Base-by-base conservation (phyloP, 2,113 vertebrate species). In the Cnemophilus loriae region DNA sequence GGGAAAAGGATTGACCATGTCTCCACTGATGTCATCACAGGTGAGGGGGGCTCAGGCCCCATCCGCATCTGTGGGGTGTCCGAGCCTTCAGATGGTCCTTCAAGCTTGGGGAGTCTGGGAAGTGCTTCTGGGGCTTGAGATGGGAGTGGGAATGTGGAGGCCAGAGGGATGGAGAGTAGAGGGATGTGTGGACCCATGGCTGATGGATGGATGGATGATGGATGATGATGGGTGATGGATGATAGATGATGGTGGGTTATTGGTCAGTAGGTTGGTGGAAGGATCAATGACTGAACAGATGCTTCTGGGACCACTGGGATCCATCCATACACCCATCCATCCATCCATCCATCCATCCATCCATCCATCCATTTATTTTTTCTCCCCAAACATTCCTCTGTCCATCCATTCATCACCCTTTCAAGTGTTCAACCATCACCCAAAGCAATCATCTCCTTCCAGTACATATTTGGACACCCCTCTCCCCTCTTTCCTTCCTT, bases 61-160 rank as follows among this genome's bases (percentile, higher is more conserved):
- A 44, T 53, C 32, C 0, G 2, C 37, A 53, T 19, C 15, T 7
- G 3, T 53, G 32, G 32, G 18, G 24, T 15, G 2, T 23, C 5
- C 0, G 3, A 53, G 39, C 26, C 15, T 41, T 46, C 16, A 24
- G 7, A 6, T 44, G 26, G 16, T 37, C 26, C 20, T 80, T 79
- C 26, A 44, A 7, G 26, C 15, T 2, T 55, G 16, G 39, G 26
- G 50, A 24, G 49, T 24, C 39, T 35, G 20, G 7, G 15, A 55
- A 16, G 3, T 15, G 20, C n/a, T 46, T 37, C 20, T 30, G 50
- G 33, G 33, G 26, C 60, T 46, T 8, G 10, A 35, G 39, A 46
- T 44, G 12, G 11, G 5, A 11, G 4, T 78, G 39, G 9, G 20
- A 44, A 23, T 44, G 39, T 35, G 15, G 22, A 35, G 19, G 26